A percentile compares a stretch with the other conserved stretches of the same genome.
Conservation (phyloP, 1,140 invertebrate species). For the Pogonomyrmex barbatus region DNA sequence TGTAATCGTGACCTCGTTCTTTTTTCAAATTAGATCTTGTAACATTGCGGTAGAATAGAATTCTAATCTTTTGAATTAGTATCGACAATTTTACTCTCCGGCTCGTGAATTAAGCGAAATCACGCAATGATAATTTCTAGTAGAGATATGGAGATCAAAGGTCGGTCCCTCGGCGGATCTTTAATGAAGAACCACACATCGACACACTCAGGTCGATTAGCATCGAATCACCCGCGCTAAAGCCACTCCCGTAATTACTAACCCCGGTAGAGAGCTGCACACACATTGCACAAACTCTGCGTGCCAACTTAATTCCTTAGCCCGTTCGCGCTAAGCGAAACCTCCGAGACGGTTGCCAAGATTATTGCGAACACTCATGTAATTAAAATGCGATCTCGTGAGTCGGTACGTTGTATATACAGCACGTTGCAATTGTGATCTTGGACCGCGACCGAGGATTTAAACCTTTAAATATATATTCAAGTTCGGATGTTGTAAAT, state of each 20-base stretch:
- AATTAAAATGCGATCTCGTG: conserved; percentile 71
- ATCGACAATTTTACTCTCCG: neutral
- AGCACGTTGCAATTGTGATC: neutral
- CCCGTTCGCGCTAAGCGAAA: conserved; percentile 8
- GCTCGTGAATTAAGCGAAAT: neutral
- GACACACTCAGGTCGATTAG: conserved; percentile 65
- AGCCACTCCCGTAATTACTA: conserved; percentile 69
- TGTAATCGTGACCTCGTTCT: neutral
- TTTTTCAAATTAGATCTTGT: neutral
- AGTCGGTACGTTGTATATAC: neutral
- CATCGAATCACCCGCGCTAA: conserved; percentile 43
- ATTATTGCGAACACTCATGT: conserved; percentile 51
- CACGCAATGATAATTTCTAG: conserved; percentile 54
- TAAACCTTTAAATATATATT: neutral
- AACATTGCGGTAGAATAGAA: neutral
- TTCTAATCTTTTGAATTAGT: neutral
- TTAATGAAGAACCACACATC: conserved; percentile 66
- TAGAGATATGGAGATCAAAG: conserved; percentile 67
- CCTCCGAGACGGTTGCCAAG: conserved; percentile 36
- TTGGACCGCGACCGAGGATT: neutral
- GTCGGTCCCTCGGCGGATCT: conserved; percentile 26
- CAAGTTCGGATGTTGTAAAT: neutral
- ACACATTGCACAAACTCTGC: conserved; percentile 41
- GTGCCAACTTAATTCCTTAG: conserved; percentile 70
- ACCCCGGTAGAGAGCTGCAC: conserved; percentile 46